Evolutionary conservation across 1,140 invertebrate genomes (phyloP), one percentile per base, ranked within the genome.

Genomic region (Drosophila orosa): DNA sequence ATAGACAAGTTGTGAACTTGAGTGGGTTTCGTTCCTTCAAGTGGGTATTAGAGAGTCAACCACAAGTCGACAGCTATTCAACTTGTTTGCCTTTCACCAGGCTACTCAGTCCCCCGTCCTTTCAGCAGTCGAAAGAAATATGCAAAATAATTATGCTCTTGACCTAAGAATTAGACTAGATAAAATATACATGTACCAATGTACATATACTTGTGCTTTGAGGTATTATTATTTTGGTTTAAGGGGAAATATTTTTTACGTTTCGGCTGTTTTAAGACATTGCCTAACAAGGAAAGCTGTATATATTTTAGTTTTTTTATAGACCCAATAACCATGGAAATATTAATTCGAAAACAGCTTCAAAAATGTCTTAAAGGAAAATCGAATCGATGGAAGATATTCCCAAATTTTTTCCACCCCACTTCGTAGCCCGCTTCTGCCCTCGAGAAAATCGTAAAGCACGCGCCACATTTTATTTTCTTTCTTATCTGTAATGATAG

Each of bases 401-500:
- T 17, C 6, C 12, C 19, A n/a, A n/a, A n/a, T 8, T 17, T 3
- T 25, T 4, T 2, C 9, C 29, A 12, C n/a, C 5, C 45, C 1
- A 15, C 1, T 17, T 17, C 29, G 3, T 6, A 13, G 12, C 10
- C 7, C 7, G 9, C 10, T 15, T 24, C 27, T 29, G 13, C 33
- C 31, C 12, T 12, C 15, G 25, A 57, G 40, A 69, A 69, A 57
- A 47, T 29, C 56, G 48, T 44, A 44, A 65, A 68, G 74, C 71
- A 83, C 66, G 59, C 75, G 61, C 66, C n/a, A 50, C 58, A 72
- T 79, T 79, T 83, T 73, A 56, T 80, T 57, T 76, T 58, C 39
- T 67, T 66, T 55, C 80, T 83, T 83, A 83, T 86, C 79, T 83
- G 71, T 77, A 83, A 80, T 83, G 84, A 83, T 83, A 86, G 83